phyloP scores from a whole-genome alignment of 1,140 invertebrate species.

The Druon quercuslanigerum region DNA sequence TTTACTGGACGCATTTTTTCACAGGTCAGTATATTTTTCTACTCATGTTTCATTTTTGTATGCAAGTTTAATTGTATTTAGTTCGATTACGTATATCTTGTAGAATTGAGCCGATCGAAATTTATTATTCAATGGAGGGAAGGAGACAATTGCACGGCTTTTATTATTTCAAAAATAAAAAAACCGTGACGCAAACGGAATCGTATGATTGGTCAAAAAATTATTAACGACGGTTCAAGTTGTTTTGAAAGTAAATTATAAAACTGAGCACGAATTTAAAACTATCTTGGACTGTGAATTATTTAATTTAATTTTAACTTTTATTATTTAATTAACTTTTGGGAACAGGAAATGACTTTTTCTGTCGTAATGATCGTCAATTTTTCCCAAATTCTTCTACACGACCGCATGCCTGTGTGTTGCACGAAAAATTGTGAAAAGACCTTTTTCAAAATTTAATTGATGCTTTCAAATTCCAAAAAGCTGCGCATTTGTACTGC shows the following conservation, averaged over 20 bases:
- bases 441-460: conserved; percentile 6
- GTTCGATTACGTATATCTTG: neutral
- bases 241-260: no score
- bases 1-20: conserved; percentile 63
- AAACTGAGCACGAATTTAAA: no score
- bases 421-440: neutral
- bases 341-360: no score
- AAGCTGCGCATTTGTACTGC: neutral
- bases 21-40: conserved; percentile 67
- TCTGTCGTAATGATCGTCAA: neutral
- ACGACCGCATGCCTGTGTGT: conserved; percentile 8
- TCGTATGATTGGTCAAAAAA: neutral
- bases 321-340: no score
- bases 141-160: conserved; percentile 26
- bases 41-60: conserved; percentile 31
- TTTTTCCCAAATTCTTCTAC: conserved; percentile 6
- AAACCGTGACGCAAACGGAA: conserved; percentile 14
- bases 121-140: neutral
- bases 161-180: neutral
- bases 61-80: conserved; percentile 18
- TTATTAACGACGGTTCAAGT: no score
- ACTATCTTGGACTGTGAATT: no score
- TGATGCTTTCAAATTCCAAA: neutral
- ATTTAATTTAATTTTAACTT: no score
- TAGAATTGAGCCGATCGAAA: neutral